Conservation (phyloP, 2,797 vertebrate species). For the Sebastes minor region DNA sequence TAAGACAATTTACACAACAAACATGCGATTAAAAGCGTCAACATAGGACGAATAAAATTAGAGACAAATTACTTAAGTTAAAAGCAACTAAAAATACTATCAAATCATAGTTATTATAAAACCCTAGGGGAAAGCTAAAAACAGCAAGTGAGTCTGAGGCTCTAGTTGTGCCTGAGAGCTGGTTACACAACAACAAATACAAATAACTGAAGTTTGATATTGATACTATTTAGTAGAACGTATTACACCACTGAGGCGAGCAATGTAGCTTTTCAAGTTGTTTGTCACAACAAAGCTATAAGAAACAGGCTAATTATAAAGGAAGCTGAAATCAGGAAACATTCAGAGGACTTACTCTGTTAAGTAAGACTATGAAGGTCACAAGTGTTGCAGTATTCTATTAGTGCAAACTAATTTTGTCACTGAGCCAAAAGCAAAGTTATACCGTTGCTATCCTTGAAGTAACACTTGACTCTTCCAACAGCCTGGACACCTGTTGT, state of each 20-base stretch:
- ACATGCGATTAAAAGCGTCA: too few relatives aligned
- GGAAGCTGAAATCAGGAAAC: not conserved
- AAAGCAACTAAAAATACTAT: too few relatives aligned
- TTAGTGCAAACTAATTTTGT: constrained; percentile 61
- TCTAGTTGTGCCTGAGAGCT: too few relatives aligned
- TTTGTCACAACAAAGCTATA: not conserved
- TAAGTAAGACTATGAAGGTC: constrained; percentile 47
- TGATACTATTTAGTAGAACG: not conserved
- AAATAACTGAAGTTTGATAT: not conserved
- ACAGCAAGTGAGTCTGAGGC: too few relatives aligned
- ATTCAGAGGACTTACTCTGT: not conserved
- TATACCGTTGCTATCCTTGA: constrained; percentile 69
- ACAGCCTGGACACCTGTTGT: constrained; percentile 66
- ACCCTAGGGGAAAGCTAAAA: too few relatives aligned
- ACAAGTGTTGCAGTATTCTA: constrained; percentile 43
- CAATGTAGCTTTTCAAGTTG: not conserved
- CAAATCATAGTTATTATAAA: too few relatives aligned
- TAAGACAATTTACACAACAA: too few relatives aligned
- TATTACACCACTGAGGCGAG: not conserved
- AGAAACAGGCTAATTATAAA: not conserved
- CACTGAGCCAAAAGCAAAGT: constrained; percentile 67
- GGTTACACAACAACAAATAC: not conserved
- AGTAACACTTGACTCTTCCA: constrained; percentile 57
- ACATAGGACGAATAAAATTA: too few relatives aligned
- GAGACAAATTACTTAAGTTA: too few relatives aligned